phyloP scores from a whole-genome alignment of 2,797 vertebrate genomes.

The Phalanger gymnotis region DNA sequence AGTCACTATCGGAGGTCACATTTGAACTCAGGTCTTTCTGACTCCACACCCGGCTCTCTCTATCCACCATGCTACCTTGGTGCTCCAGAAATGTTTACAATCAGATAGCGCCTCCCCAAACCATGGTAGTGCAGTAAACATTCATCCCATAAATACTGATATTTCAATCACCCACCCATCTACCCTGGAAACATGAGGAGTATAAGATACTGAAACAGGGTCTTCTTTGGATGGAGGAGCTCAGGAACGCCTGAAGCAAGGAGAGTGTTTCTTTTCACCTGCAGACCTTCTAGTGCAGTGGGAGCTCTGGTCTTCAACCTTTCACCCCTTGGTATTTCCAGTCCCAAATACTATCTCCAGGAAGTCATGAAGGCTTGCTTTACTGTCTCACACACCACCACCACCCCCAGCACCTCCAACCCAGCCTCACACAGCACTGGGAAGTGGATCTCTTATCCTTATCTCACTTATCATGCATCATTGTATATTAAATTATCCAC shows the following conservation, averaged over 20 bases:
- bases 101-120: not conserved
- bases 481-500: not conserved
- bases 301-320: not conserved
- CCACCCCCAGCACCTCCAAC: no score
- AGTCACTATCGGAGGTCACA: not conserved
- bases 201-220: not conserved
- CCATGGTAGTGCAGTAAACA: not conserved
- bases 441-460: not conserved
- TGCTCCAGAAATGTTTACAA: not conserved
- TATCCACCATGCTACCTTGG: not conserved
- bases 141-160: not conserved
- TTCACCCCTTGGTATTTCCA: not conserved
- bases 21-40: not conserved
- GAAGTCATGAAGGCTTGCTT: not conserved
- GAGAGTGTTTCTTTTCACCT: not conserved
- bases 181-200: not conserved
- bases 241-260: not conserved
- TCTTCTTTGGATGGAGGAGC: not conserved
- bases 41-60: not conserved
- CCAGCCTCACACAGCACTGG: not conserved
- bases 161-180: not conserved
- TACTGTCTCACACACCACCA: no score
- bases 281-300: not conserved
- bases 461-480: not conserved
- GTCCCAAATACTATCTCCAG: not conserved